These are phyloP conservation scores for Eleutherodactylus coqui DNA, from an alignment of 2,797 vertebrate species.

Conservation along the genomic window DNA sequence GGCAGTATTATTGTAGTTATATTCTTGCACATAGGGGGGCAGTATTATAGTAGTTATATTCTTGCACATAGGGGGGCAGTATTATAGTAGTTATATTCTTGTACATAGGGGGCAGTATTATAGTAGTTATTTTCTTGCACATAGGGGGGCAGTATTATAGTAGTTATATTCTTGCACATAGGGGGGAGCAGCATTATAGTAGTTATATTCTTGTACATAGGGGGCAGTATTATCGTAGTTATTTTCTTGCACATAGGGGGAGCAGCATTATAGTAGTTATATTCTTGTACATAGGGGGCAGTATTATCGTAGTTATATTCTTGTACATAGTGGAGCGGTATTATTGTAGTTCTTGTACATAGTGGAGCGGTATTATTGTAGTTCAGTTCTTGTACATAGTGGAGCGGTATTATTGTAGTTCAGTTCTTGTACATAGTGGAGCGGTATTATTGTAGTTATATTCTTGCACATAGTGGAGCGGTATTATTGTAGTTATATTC, in stretches of 20 bases:
- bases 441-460: slow-evolving; percentile 2
- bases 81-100: slow-evolving; percentile 6
- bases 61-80: not conserved
- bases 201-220: slow-evolving; percentile 1
- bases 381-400: not conserved
- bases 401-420: no score
- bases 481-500: not conserved
- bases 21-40: not conserved
- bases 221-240: slow-evolving; percentile 1
- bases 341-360: not conserved
- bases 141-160: slow-evolving; percentile 1
- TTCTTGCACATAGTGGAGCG: not conserved
- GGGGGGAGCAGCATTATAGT: slow-evolving; percentile 2
- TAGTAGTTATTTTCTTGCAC: not conserved
- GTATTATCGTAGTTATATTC: slow-evolving; percentile 2
- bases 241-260: not conserved
- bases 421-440: not conserved
- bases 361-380: not conserved
- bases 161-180: not conserved
- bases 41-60: not conserved
- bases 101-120: not conserved
- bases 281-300: not conserved
- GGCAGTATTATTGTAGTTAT: not conserved
- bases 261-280: slow-evolving; percentile 4
- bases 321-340: not conserved